Conservation (phyloP, 2,797 vertebrate genomes). For the Chelonia mydas region DNA sequence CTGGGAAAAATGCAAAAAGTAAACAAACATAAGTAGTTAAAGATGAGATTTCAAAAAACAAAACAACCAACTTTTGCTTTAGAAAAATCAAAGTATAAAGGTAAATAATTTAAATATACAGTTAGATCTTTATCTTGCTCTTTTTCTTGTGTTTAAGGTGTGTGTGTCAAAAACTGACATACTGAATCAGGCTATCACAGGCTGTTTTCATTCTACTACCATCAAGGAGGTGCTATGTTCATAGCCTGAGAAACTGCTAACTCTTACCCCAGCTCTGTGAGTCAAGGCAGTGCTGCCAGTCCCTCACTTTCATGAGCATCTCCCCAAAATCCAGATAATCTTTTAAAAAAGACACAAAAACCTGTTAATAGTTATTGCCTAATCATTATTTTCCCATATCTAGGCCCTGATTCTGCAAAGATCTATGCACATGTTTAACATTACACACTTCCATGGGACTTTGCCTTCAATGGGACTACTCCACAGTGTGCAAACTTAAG, state of each 20-base stretch:
- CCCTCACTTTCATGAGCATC: not conserved
- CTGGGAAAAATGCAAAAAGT: not conserved
- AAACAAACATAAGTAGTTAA: not conserved
- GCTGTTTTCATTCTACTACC: not conserved
- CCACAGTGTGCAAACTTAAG: not conserved
- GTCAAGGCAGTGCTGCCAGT: not conserved
- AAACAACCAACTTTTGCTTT: not conserved
- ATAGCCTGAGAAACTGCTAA: not conserved
- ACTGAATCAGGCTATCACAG: not conserved
- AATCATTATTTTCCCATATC: not conserved
- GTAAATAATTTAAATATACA: not conserved
- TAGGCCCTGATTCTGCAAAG: not conserved
- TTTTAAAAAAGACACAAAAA: not conserved
- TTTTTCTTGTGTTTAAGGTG: not conserved
- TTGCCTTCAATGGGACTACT: not conserved
- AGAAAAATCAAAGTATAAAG: not conserved
- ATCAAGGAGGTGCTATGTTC: not conserved
- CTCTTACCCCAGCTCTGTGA: not conserved
- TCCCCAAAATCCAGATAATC: fast-evolving
- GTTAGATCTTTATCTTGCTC: not conserved
- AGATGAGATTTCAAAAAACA: not conserved
- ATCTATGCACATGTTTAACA: not conserved
- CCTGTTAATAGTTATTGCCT: not conserved
- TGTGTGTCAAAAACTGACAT: not conserved
- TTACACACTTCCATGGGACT: not conserved